Base-by-base conservation (phyloP, 1,140 invertebrate genomes). In the Drosophila sucinea region DNA sequence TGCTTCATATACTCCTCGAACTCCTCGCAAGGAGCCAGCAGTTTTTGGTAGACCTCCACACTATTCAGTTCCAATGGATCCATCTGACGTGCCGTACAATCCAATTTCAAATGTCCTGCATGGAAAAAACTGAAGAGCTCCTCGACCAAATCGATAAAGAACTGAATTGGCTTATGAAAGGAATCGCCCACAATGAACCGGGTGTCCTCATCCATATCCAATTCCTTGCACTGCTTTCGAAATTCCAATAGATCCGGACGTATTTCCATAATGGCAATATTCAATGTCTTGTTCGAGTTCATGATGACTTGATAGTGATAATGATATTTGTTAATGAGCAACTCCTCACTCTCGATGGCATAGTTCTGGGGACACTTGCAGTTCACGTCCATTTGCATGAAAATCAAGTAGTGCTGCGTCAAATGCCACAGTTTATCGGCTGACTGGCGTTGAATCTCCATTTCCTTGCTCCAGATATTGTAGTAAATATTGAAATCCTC, bases 81-180 rank as follows among this genome's bases (percentile, higher is more conserved):
- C 57, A 91, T 10, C n/a, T 73, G 81, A 1, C 65, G 70, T 0
- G 73, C 32, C 0, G 30, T 56, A 29, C 74, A 89, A 7, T 87
- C 75, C 25, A 91, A 29, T 30, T 83, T 78, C 29, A 89, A n/a
- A 8, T 79, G 63, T 1, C 55, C 27, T 2, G 70, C 60, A 38
- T 78, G 56, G 25, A 91, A 85, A 30, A 81, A 91, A 4, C 76
- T 72, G 25, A 91, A 91, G 7, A 91, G 3, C 33, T 91, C 86
- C 4, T 89, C 76, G 17, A 76, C 70, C 33, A 91, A 44, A 1
- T 81, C 73, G 0, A 91, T 74, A 11, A 79, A 91, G 66, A 86
- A 91, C 30, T 63, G 38, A 30, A 91, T 77, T 1, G 90, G 90
- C 54, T 90, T 90, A 61, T 91, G 90, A 2, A 83, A 89, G 0